Percentiles rank a stretch among this genome's conserved stretches.
Conservation (phyloP, 2,888 invertebrate species). For the Neoascia interrupta region DNA sequence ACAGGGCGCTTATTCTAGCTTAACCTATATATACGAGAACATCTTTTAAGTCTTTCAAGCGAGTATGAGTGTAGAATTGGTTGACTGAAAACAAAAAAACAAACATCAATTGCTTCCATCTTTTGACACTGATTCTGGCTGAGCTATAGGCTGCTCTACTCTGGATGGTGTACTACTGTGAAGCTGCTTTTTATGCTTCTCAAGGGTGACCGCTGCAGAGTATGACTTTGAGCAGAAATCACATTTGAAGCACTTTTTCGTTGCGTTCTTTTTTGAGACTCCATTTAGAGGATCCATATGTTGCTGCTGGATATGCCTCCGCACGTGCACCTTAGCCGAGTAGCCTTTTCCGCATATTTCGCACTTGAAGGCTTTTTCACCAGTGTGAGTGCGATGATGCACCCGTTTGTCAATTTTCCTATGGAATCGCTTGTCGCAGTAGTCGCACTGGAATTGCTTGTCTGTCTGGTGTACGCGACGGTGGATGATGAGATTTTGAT, state of each 20-base stretch:
- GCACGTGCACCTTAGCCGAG: conserved; percentile 76
- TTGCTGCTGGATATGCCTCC: conserved; percentile 75
- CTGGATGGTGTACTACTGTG: not conserved
- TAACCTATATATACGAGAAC: conserved; percentile 46
- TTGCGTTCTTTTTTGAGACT: not conserved
- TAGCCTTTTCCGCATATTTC: conserved; percentile 75
- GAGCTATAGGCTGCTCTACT: not conserved
- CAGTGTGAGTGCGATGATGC: conserved; percentile 77
- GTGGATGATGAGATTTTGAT: conserved; percentile 77
- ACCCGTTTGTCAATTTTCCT: conserved; percentile 77
- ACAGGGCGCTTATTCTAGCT: conserved; percentile 35
- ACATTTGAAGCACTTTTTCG: conserved; percentile 32
- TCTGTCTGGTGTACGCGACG: conserved; percentile 76
- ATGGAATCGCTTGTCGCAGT: conserved; percentile 76
- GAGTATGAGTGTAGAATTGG: conserved; percentile 28
- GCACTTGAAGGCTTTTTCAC: conserved; percentile 77
- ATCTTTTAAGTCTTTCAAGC: conserved; percentile 47
- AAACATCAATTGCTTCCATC: not conserved
- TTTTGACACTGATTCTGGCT: conserved; percentile 1
- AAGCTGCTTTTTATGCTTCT: conserved; percentile 26
- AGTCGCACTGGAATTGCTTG: conserved; percentile 76
- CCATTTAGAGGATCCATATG: conserved; percentile 70
- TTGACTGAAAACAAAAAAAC: not conserved
- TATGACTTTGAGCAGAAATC: conserved; percentile 34
- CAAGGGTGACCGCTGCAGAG: conserved; percentile 22